These are phyloP conservation scores for Drosophila pachea DNA, from an alignment of 1,140 invertebrate species.

Conservation along the genomic window DNA sequence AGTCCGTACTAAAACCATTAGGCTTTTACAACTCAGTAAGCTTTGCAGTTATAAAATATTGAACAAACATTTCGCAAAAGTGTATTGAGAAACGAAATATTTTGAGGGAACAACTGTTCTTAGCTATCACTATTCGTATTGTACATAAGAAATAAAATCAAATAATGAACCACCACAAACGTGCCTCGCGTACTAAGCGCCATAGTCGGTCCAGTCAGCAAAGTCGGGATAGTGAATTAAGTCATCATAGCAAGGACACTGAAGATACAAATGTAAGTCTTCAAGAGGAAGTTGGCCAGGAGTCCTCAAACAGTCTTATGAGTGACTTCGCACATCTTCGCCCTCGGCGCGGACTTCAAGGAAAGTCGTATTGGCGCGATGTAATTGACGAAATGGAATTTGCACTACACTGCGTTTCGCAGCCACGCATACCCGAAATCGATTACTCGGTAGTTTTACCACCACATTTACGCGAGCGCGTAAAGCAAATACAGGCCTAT, in stretches of 20 bases:
- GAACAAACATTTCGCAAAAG: constrained; percentile 31
- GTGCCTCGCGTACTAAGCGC: no score
- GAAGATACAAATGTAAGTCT: neutral
- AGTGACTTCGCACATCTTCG: constrained; percentile 45
- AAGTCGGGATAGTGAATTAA: constrained; percentile 4
- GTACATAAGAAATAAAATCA: no score
- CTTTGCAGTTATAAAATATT: constrained; percentile 23
- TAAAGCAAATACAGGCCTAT: constrained; percentile 67
- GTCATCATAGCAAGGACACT: neutral
- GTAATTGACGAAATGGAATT: constrained; percentile 62
- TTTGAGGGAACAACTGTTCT: no score
- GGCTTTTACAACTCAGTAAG: neutral
- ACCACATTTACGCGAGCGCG: constrained; percentile 49
- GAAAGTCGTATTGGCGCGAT: constrained; percentile 54
- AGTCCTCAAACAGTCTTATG: constrained; percentile 40
- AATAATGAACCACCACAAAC: no score
- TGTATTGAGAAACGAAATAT: neutral
- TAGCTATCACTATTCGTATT: no score
- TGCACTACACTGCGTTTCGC: constrained; percentile 45
- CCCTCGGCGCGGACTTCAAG: constrained; percentile 27
- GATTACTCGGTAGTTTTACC: constrained; percentile 71
- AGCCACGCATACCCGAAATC: constrained; percentile 54
- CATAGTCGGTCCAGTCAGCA: no score
- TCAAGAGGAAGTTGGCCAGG: neutral
- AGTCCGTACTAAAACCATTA: constrained; percentile 1